Evolutionary conservation across 2,888 invertebrate species (phyloP).

Genomic region (Lasius platythorax): DNA sequence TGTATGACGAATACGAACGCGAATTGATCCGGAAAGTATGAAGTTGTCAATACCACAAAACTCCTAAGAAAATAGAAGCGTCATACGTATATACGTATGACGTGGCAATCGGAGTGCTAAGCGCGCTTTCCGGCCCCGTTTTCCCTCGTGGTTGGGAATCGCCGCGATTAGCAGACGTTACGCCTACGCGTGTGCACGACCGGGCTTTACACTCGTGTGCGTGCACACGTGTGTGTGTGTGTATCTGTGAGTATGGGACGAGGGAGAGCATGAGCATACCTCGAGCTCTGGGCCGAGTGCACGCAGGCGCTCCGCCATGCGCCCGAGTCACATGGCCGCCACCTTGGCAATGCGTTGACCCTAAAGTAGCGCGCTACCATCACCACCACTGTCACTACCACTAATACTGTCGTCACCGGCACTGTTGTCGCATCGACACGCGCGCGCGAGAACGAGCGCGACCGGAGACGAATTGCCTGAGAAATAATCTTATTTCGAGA

Average conservation of each 20-base stretch:
- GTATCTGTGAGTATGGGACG: background rate
- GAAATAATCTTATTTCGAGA: conserved; percentile 8
- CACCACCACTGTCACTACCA: conserved; percentile 33
- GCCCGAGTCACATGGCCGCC: conserved; percentile 83
- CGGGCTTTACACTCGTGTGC: conserved; percentile 52
- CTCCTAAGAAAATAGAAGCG: conserved; percentile 22
- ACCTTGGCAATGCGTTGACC: conserved; percentile 85
- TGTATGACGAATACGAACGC: background rate
- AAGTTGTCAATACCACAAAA: background rate
- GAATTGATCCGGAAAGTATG: background rate
- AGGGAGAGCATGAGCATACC: conserved; percentile 2
- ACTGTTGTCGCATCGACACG: conserved; percentile 17
- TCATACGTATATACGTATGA: conserved; percentile 20
- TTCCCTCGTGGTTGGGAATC: conserved; percentile 41
- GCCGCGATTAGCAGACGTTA: conserved; percentile 39
- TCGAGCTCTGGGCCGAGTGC: conserved; percentile 63
- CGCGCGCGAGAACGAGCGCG: conserved; percentile 4
- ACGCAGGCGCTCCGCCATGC: conserved; percentile 77
- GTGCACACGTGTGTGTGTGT: background rate
- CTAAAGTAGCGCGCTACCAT: conserved; percentile 79
- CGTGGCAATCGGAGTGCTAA: conserved; percentile 33
- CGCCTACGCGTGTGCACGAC: conserved; percentile 43
- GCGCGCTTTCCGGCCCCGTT: conserved; percentile 46
- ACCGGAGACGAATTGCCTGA: background rate
- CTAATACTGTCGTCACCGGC: conserved; percentile 35